Evolutionary conservation across 2,797 vertebrate species (phyloP), one percentile per base, ranked within the genome.

Genomic region (Tiaroga cobitis): DNA sequence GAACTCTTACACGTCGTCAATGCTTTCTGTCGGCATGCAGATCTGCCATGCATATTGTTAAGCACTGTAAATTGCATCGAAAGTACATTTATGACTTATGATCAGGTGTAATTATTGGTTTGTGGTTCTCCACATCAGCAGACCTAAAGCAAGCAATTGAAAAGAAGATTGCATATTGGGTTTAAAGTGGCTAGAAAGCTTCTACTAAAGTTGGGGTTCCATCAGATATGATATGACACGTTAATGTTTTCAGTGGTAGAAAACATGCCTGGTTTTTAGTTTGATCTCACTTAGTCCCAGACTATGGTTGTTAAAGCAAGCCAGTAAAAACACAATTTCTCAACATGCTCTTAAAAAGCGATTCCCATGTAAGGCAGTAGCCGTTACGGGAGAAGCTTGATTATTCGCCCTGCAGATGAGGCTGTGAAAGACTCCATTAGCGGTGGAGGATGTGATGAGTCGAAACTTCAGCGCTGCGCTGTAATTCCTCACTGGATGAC

Each of bases 101-200:
- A 69, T 84, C 84, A 74, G 84, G 61, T 86, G 82, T 76, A 76
- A 88, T 88, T 80, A 86, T 49, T 82, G 81, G 59, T 84, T 84
- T 82, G 68, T 59, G 86, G 78, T 77, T 59, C 63, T 76, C 51
- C 67, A 84, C 70, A 59, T 68, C 61, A 39, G n/a, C 46, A 61
- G 11, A 59, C 65, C 63, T 65, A 56, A 81, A 76, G 41, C 43
- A 77, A 70, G 82, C 63, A 21, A 76, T 83, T 82, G 77, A 82
- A 80, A 80, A 46, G 46, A 56, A 82, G 43, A 86, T 68, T 82
- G 80, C 43, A 77, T 41, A 39, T 56, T 74, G 26, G 46, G 76
- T 72, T 77, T 75, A 15, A 29, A 74, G 46, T 77, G 76, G 69
- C 74, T 80, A 77, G 43, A 51, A 72, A 81, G 82, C 81, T 59